Evolutionary conservation across 1,140 invertebrate species (phyloP), one percentile per base, ranked within the genome.

Genomic region (Pararge aegeria): DNA sequence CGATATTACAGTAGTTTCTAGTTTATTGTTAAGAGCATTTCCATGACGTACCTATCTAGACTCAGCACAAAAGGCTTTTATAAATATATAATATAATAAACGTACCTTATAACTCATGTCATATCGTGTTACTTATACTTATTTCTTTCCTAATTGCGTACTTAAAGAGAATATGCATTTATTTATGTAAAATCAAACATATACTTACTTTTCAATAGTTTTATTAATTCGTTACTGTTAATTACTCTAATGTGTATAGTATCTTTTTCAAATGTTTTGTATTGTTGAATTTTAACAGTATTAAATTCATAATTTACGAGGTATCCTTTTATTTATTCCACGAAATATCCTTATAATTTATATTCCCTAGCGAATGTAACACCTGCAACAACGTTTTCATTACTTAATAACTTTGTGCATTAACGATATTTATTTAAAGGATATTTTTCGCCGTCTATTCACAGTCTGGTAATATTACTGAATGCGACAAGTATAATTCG

Each of bases 261-360:
- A 54, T 80, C 57, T 74, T 75, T 77, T 73, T 67, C 66, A 73
- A 83, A 74, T 68, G 75, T 87, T 84, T 80, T 79, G 68, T 82
- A 80, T 84, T 87, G 81, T 86, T 87, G 83, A 86, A 84, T 79
- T 82, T 85, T 87, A 86, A 84, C 81, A 83, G 80, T 83, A 87
- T 86, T 87, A 84, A 81, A 83, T 73, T 73, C 66, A 64, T 66
- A 69, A 70, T 76, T 73, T 72, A 55, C 34, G 19, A 44, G 16
- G 44, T 54, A 48, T 56, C 10, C 7, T 46, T 60, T 55, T 37
- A 16, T 10, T 50, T 44, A 34, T 50, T 44, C 55, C 21, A 46
- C 29, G 40, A 46, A 46, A 46, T 19, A 1, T 20, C 16, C 10
- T 7, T 19, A 13, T 5, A 40, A 16, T 29, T 27, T 42, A 27